These are phyloP conservation scores for Oreortyx pictus DNA, from an alignment of 2,797 vertebrate species.

Conservation along the genomic window DNA sequence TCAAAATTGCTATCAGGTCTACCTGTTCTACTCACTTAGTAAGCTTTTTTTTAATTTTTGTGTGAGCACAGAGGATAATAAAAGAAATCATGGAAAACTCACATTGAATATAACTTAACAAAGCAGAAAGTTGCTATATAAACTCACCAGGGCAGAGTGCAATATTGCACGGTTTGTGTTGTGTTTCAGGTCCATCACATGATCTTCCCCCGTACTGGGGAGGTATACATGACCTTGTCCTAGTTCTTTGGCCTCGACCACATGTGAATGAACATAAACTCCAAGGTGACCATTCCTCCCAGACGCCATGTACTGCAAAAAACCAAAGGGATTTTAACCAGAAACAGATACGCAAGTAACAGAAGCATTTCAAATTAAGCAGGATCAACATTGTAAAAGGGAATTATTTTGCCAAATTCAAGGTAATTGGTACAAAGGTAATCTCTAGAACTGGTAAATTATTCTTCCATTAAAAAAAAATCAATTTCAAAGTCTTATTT, in stretches of 20 bases:
- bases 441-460: neutral
- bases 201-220: slow-evolving; percentile 96
- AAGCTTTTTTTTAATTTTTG: neutral
- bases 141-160: slow-evolving; percentile 96
- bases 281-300: slow-evolving; percentile 99
- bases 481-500: neutral
- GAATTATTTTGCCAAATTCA: slow-evolving; percentile 4
- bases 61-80: neutral
- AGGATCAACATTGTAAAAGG: neutral
- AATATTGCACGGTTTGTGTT: slow-evolving; percentile 99
- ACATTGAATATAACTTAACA: neutral
- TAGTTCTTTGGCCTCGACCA: slow-evolving; percentile 97
- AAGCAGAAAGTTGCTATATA: slow-evolving; percentile 26
- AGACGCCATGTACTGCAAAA: slow-evolving; percentile 97
- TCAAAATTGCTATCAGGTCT: neutral
- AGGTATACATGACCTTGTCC: slow-evolving; percentile 94
- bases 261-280: slow-evolving; percentile 99
- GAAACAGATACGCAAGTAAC: slow-evolving; percentile 52
- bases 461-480: neutral
- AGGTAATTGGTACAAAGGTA: neutral
- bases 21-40: neutral
- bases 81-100: neutral
- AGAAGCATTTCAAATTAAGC: slow-evolving; percentile 47
- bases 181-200: slow-evolving; percentile 97
- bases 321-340: slow-evolving; percentile 81